Evolutionary conservation across 2,888 invertebrate genomes (phyloP).

Genomic region (Sinopyrophorus schimmeli): DNA sequence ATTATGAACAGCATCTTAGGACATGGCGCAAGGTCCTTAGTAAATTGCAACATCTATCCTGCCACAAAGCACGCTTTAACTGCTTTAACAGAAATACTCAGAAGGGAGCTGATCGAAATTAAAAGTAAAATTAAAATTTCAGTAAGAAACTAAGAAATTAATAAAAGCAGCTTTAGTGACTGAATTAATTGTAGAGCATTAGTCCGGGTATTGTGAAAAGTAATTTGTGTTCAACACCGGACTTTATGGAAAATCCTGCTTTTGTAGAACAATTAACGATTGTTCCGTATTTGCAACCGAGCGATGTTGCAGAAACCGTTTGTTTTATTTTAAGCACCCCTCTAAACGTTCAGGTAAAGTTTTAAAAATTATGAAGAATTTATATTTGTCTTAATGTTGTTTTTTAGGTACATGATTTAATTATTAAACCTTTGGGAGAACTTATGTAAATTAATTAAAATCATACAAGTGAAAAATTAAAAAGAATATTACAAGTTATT

Average conservation of each 20-base stretch:
- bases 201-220: background rate
- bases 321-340: slow-evolving; percentile 65
- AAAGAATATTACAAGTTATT: too few relatives aligned
- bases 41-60: slow-evolving; percentile 34
- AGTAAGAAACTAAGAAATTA: slow-evolving; percentile 21
- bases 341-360: slow-evolving; percentile 60
- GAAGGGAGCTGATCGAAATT: slow-evolving; percentile 33
- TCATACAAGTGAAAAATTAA: too few relatives aligned
- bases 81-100: slow-evolving; percentile 36
- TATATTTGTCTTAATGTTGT: background rate
- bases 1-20: slow-evolving; percentile 32
- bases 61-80: slow-evolving; percentile 36
- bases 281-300: slow-evolving; percentile 57
- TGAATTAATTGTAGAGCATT: background rate
- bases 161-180: background rate
- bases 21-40: slow-evolving; percentile 34
- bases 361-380: background rate
- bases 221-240: background rate
- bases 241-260: background rate
- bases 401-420: slow-evolving; percentile 4
- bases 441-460: background rate
- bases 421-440: background rate
- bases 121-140: slow-evolving; percentile 38
- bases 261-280: slow-evolving; percentile 22
- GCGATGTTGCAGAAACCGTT: slow-evolving; percentile 66